Evolutionary conservation across 92 coral and sea anemone species (phyloP).

Genomic region (Phymanthus crucifer): DNA sequence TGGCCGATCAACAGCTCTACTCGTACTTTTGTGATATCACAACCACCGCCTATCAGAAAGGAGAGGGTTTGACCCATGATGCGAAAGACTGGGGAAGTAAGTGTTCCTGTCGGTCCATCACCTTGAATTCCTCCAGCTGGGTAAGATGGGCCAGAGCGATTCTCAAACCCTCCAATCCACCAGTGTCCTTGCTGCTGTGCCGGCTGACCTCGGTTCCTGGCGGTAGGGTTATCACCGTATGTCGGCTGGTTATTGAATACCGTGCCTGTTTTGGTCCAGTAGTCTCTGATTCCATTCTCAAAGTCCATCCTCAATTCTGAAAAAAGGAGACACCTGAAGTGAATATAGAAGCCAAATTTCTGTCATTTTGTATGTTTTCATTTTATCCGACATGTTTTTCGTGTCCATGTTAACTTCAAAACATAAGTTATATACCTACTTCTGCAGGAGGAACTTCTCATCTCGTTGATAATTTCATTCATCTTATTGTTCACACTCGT

Average conservation of each 20-base stretch:
- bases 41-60: conserved; percentile 72
- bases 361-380: too few species aligned
- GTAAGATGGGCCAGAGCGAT: conserved; percentile 34
- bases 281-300: conserved; percentile 49
- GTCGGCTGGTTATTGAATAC: too few species aligned
- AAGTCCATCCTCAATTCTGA: conserved; percentile 58
- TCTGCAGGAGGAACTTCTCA: neutral
- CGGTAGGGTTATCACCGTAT: too few species aligned
- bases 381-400: too few species aligned
- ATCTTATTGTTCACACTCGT: neutral
- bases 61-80: conserved; percentile 36
- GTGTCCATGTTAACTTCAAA: too few species aligned
- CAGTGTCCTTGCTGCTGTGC: conserved; percentile 50
- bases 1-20: conserved; percentile 48
- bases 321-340: neutral
- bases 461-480: neutral
- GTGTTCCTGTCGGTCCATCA: conserved; percentile 52
- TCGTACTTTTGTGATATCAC: conserved; percentile 33
- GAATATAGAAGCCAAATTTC: too few species aligned
- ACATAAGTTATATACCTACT: neutral
- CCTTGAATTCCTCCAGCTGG: conserved; percentile 44
- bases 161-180: conserved; percentile 70
- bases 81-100: conserved; percentile 55
- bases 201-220: too few species aligned
- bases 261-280: conserved; percentile 53